These are phyloP conservation scores for Panagrolaimus sp. DNA, from an alignment of 1,140 invertebrate genomes.

Conservation along the genomic window DNA sequence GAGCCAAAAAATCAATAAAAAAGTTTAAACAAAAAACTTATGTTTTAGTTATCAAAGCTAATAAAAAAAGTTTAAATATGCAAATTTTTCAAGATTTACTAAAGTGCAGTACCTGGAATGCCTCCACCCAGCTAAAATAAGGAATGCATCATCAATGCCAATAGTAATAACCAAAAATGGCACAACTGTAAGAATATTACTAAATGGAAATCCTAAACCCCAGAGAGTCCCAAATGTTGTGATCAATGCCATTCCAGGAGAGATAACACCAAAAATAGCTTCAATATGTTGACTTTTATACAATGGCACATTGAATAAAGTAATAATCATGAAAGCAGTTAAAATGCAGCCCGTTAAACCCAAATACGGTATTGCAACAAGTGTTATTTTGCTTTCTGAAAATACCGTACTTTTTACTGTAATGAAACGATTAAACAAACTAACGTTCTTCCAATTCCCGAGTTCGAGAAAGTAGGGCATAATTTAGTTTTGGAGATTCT, in stretches of 20 bases:
- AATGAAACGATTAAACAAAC: too few relatives aligned
- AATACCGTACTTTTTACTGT: too few relatives aligned
- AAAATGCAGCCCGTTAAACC: constrained; percentile 46
- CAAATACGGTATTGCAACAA: constrained; percentile 47
- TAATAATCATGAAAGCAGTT: constrained; percentile 50
- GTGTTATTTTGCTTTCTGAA: constrained; percentile 42
- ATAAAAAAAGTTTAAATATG: too few relatives aligned
- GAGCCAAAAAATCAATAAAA: too few relatives aligned
- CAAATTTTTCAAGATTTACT: too few relatives aligned
- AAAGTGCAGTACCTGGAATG: constrained; percentile 56
- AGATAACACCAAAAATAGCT: constrained; percentile 50
- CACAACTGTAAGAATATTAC: constrained; percentile 54
- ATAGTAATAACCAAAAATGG: constrained; percentile 55
- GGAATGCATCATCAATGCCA: constrained; percentile 54
- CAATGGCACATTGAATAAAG: constrained; percentile 46
- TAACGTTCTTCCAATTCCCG: constrained; percentile 53
- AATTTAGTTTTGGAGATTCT: constrained; percentile 43
- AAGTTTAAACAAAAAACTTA: too few relatives aligned
- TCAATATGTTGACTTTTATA: constrained; percentile 54
- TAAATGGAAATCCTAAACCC: constrained; percentile 49
- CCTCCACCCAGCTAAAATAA: constrained; percentile 54
- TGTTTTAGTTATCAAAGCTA: too few relatives aligned
- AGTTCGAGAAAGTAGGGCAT: constrained; percentile 46
- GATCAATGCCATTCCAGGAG: constrained; percentile 52
- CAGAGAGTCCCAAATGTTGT: constrained; percentile 50